Conservation (phyloP, 2,888 invertebrate genomes). For the Hipparchia semele region DNA sequence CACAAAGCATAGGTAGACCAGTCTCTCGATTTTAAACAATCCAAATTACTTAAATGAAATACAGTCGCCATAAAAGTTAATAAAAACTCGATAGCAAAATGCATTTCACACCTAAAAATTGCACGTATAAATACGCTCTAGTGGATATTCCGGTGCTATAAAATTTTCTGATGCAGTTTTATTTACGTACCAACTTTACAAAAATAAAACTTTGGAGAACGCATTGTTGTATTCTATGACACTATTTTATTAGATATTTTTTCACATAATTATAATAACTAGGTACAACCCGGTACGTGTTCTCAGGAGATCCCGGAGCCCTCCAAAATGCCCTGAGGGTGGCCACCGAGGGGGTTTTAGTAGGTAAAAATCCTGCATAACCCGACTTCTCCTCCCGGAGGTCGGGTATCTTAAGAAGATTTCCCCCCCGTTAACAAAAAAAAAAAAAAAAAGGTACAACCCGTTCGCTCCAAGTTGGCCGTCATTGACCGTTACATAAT, state of each 20-base stretch:
- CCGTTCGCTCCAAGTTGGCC: too few relatives aligned
- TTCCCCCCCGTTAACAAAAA: too few relatives aligned
- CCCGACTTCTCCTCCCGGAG: too few relatives aligned
- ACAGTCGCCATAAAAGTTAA: slow-evolving; percentile 13
- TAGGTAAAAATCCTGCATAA: too few relatives aligned
- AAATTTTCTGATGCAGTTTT: slow-evolving; percentile 30
- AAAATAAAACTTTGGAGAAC: background rate
- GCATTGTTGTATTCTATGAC: slow-evolving; percentile 12
- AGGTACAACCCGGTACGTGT: too few relatives aligned
- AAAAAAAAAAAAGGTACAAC: too few relatives aligned
- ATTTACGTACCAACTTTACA: slow-evolving; percentile 8
- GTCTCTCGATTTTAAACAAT: background rate
- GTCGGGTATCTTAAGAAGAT: too few relatives aligned
- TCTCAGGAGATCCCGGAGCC: too few relatives aligned
- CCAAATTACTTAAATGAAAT: background rate
- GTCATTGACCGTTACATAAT: too few relatives aligned
- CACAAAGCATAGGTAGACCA: too few relatives aligned
- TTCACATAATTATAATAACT: background rate
- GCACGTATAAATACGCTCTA: slow-evolving; percentile 29
- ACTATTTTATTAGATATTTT: slow-evolving; percentile 10
- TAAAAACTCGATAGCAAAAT: slow-evolving; percentile 21
- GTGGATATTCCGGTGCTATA: slow-evolving; percentile 31
- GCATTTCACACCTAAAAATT: slow-evolving; percentile 34
- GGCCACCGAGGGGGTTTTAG: too few relatives aligned
- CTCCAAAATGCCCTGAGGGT: too few relatives aligned